phyloP scores from a whole-genome alignment of 2,888 invertebrate species.

The Drosophila borborema region DNA sequence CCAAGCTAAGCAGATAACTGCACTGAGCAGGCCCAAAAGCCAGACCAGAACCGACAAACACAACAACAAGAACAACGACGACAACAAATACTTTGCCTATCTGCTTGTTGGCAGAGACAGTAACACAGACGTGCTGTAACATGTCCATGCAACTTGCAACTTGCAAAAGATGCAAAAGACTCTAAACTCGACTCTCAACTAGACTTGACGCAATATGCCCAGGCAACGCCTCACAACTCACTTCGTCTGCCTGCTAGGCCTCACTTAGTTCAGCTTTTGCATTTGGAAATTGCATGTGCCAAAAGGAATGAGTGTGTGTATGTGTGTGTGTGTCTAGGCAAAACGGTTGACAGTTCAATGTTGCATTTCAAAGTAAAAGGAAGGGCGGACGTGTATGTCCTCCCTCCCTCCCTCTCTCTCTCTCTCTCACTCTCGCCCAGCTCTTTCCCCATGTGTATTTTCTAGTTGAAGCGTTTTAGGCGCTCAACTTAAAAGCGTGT shows the following conservation, averaged over 20 bases:
- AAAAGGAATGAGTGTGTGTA: slow-evolving; percentile 50
- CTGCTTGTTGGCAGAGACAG: slow-evolving; percentile 28
- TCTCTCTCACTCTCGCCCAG: background rate
- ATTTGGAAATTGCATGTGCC: slow-evolving; percentile 77
- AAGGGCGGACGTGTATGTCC: slow-evolving; percentile 12
- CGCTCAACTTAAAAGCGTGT: slow-evolving; percentile 63
- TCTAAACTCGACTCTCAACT: slow-evolving; percentile 14
- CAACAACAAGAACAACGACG: background rate
- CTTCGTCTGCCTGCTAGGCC: slow-evolving; percentile 28
- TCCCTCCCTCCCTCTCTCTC: too few species aligned
- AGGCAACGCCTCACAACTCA: background rate
- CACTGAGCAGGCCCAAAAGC: slow-evolving; percentile 3
- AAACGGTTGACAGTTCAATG: slow-evolving; percentile 77
- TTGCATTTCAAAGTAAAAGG: slow-evolving; percentile 69
- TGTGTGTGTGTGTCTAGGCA: slow-evolving; percentile 10
- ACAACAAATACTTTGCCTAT: background rate
- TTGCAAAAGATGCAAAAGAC: slow-evolving; percentile 40
- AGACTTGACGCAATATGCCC: slow-evolving; percentile 7
- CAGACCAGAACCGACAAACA: background rate
- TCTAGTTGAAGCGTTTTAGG: slow-evolving; percentile 65
- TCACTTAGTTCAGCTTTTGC: slow-evolving; percentile 52
- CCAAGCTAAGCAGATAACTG: slow-evolving; percentile 44
- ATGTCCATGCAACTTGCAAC: slow-evolving; percentile 25
- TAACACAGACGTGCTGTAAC: slow-evolving; percentile 38
- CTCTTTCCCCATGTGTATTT: background rate